Base-by-base conservation (phyloP, 2,113 vertebrate species). In the Chionis minor region DNA sequence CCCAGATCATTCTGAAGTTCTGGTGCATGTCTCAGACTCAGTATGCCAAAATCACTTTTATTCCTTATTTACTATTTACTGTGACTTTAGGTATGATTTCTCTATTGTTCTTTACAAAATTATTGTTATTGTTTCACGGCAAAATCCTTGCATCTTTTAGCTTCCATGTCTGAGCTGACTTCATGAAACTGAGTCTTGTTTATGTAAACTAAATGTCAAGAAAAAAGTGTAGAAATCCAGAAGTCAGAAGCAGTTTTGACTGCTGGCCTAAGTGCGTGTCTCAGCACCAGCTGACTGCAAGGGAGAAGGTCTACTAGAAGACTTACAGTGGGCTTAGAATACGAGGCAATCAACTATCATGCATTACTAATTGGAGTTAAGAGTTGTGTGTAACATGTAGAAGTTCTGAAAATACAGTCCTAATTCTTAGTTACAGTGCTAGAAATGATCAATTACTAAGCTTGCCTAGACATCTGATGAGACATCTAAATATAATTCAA, bases 201-300 rank as follows among this genome's bases (percentile, higher is more conserved):
- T 44, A 45, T 69, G 26, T 7, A 51, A 93, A 70, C 15, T 38
- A 91, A 89, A 72, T 54, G 32, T 65, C 58, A 97, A 95, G 62
- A 95, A 97, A 97, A 94, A 94, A 90, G 49, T 98, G 52, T 11
- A 38, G 81, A 83, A 97, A 97, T 92, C 92, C 44, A 56, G 90
- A 77, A 58, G 21, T 28, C 54, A 91, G 71, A 92, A 92, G 45
- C 19, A 69, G 22, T 40, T 88, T 35, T 92, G 58, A 82, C 32
- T 73, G 77, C 56, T 40, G 30, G 58, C 26, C 28, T 12, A 35
- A 73, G 52, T 42, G 35, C 70, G 38, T n/a, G 82, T 40, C 51
- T 86, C 33, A 71, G 23, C 33, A 56, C 10, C 20, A 71, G 49
- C 17, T 63, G 38, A 40, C 38, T 42, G 13, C 42, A 58, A 72